Evolutionary conservation across 2,888 invertebrate genomes (phyloP), one percentile per base, ranked within the genome.

Genomic region (Tetheella fluctuosa): DNA sequence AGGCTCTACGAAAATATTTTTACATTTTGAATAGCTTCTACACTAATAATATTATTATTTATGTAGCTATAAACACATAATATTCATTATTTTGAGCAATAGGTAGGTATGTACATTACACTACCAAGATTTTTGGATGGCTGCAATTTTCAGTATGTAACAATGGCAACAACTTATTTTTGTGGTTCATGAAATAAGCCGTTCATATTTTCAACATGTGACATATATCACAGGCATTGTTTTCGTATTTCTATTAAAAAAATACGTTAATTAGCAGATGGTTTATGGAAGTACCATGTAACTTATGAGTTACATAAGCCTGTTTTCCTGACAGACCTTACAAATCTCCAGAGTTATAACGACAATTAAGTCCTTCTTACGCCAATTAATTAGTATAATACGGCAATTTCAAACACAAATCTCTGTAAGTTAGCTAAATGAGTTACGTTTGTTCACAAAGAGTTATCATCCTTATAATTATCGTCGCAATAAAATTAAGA

Each of bases 341-440:
- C 79, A 85, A 85, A 87, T 86, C 87, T 80, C 71, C 62, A 80
- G 81, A 86, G 83, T 82, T 85, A 87, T 83, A 80, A 83, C 79
- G 73, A 70, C 87, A 84, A 88, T 91, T 88, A 91, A 84, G 81
- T 79, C 80, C 79, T 85, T 79, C 86, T 91, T 86, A 88, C 70
- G 76, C 84, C 88, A 89, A 91, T 93, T 92, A 92, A 93, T 92
- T 91, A 88, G 87, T 90, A 88, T 91, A 92, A 92, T 91, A 88
- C 90, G 83, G 88, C 88, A 86, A 89, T 91, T 90, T 77, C 81
- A 81, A 85, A 87, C 84, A 81, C 86, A 88, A 91, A 91, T 90
- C 91, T 88, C 80, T 76, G 78, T 86, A 89, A 76, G 87, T 88
- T 57, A 67, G 68, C 74, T 80, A 77, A 86, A 89, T 91, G 91